phyloP scores from a whole-genome alignment of 2,797 vertebrate genomes.

The Enteromius trimaculatus region DNA sequence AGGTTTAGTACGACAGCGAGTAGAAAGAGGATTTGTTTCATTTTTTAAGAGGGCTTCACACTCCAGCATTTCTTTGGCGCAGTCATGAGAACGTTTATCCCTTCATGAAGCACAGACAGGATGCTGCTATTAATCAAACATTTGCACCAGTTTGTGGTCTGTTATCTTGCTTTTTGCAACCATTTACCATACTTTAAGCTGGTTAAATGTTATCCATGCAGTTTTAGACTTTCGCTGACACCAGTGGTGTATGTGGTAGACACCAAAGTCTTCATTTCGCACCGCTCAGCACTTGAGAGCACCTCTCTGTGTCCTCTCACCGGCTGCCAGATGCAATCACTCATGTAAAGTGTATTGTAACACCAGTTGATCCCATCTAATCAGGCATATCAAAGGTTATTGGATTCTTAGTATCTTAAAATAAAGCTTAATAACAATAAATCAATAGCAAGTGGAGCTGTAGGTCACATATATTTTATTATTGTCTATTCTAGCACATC shows the following conservation, averaged over 20 bases:
- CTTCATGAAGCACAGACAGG: neutral
- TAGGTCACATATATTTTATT: neutral
- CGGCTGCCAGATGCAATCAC: neutral
- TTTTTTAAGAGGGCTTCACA: slow-evolving; percentile 27
- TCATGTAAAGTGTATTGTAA: slow-evolving; percentile 18
- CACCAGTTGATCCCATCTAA: neutral
- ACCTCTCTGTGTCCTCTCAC: slow-evolving; percentile 13
- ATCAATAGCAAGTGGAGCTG: slow-evolving; percentile 4
- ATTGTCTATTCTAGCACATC: neutral
- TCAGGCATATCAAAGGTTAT: slow-evolving; percentile 13
- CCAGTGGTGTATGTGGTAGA: slow-evolving; percentile 23
- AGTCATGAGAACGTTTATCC: slow-evolving; percentile 17
- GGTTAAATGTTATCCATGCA: slow-evolving; percentile 21
- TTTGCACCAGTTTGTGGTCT: slow-evolving; percentile 27
- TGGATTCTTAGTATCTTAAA: neutral
- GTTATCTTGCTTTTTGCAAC: neutral
- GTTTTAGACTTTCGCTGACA: neutral
- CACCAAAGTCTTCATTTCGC: slow-evolving; percentile 11
- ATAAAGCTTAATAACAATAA: slow-evolving; percentile 8
- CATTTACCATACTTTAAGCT: neutral
- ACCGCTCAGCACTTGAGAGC: neutral
- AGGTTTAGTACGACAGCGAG: neutral
- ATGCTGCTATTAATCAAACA: slow-evolving; percentile 25
- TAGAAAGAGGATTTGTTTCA: neutral
- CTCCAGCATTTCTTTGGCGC: slow-evolving; percentile 6